Base-by-base conservation (phyloP, 2,113 vertebrate species). In the Cochlearius cochlearius region DNA sequence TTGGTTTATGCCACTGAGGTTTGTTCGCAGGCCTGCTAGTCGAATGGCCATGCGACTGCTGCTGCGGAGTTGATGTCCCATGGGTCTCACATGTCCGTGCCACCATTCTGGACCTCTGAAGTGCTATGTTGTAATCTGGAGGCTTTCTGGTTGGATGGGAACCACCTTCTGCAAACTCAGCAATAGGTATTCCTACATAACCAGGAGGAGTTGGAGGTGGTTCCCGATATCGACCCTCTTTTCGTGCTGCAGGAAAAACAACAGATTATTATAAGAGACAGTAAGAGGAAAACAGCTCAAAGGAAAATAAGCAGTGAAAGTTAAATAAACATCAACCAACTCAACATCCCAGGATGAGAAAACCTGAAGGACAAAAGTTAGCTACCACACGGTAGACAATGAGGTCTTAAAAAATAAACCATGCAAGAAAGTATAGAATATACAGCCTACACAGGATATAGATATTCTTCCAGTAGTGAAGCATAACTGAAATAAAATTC, bases 141-240 rank as follows among this genome's bases (percentile, higher is more conserved):
- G 99, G 99, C 88, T 99, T 99, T 93, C 99, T 98, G 86, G 98
- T 98, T 0, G 99, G 96, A 92, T 99, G 99, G 15, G 98, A 97
- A 92, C 98, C 98, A 25, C 98, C 98, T 77, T 99, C 99, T 1
- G 98, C 96, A 56, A 99, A 99, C 96, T 99, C 99, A 0, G 99
- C 97, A 96, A 99, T 99, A 86, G 99, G 99, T 96, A 99, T 99
- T 71, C 99, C 99, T 8, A 99, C 98, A 95, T 99, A 99, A 95
- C 99, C 99, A 0, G 99, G 99, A 17, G 99, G 99, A 27, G 99
- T 99, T 12, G 99, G 99, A 23, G 99, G 99, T 9, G 99, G 99
- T 74, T 99, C 99, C 8, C 99, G 98, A 68, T 99, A 99, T 20
- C 99, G 98, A 67, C 99, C 98, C 52, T 99, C 99, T 98, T 99